These are phyloP conservation scores for Oxyteleia sp. DNA, from an alignment of 2,888 invertebrate species.

Conservation along the genomic window DNA sequence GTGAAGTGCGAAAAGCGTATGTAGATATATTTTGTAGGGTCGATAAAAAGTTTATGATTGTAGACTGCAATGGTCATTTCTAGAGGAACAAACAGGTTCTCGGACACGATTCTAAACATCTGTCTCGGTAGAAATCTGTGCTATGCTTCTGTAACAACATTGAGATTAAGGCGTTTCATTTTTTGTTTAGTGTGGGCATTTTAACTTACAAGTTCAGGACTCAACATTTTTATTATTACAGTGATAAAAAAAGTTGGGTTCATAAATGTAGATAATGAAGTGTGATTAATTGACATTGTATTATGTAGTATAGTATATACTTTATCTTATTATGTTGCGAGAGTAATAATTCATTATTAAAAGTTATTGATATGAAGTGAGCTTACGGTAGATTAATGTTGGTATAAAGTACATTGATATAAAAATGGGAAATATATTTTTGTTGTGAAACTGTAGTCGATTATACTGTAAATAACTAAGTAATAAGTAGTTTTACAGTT, in stretches of 20 bases:
- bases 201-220: background rate
- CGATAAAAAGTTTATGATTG: conserved; percentile 20
- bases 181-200: background rate
- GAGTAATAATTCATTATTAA: background rate
- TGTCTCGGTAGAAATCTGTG: conserved; percentile 21
- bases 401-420: too few relatives aligned
- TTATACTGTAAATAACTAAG: too few relatives aligned
- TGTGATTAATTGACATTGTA: background rate
- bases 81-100: conserved; percentile 49
- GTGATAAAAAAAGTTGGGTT: background rate
- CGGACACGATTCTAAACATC: conserved; percentile 28
- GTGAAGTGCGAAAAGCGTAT: conserved; percentile 15
- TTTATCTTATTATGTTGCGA: background rate
- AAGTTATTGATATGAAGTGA: background rate
- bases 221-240: background rate
- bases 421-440: too few relatives aligned
- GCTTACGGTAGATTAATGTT: too few relatives aligned
- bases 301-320: too few relatives aligned
- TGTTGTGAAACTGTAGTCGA: too few relatives aligned
- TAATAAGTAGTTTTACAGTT: too few relatives aligned
- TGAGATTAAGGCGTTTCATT: conserved; percentile 2
- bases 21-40: conserved; percentile 3
- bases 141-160: conserved; percentile 26
- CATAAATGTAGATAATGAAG: background rate
- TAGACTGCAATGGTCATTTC: conserved; percentile 29